Evolutionary conservation across 2,113 vertebrate genomes (phyloP), one percentile per base, ranked within the genome.

Genomic region (Laticauda colubrina): DNA sequence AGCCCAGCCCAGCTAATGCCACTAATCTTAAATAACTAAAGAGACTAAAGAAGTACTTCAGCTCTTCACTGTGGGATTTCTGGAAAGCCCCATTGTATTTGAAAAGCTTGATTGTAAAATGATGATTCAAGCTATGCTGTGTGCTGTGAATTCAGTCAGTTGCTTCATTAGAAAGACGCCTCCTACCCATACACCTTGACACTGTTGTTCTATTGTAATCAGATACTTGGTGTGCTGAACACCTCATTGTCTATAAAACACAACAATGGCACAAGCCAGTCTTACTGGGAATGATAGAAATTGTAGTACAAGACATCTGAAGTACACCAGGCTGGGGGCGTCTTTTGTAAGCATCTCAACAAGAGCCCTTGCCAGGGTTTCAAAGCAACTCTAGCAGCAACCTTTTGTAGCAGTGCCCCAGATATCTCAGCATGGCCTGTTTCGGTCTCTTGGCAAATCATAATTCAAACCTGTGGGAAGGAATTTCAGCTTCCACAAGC

Each of bases 21-120:
- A 12, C n/a, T 85, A 89, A 91, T 91, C 93, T 91, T 86, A 93
- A 89, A 93, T 89, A 85, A 91, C 90, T 51, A 64, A 18, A 85
- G 64, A 85, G 87, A 89, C 64, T 87, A 34, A 87, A 91, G 26
- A 91, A 51, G 23, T 54, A 91, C 90, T 85, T 89, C 29, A 89
- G 24, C 69, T 29, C 55, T 85, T 64, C 90, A 89, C 45, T 23
- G n/a, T 86, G 56, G 90, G 87, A 64, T 69, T 43, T 85, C 90
- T 89, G 56, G 87, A 89, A 91, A 89, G 69, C 69, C 75, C 45
- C 87, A 89, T 29, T 85, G 59, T 59, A 53, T 89, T 93, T 93
- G 61, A 89, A 89, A 24, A 89, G 87, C 55, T 85, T n/a, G 88
- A 8, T 59, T 57, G 64, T 54, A 89, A 85, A 91, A 57, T 53